phyloP scores from a whole-genome alignment of 2,888 invertebrate species.

The Tineola bisselliella region DNA sequence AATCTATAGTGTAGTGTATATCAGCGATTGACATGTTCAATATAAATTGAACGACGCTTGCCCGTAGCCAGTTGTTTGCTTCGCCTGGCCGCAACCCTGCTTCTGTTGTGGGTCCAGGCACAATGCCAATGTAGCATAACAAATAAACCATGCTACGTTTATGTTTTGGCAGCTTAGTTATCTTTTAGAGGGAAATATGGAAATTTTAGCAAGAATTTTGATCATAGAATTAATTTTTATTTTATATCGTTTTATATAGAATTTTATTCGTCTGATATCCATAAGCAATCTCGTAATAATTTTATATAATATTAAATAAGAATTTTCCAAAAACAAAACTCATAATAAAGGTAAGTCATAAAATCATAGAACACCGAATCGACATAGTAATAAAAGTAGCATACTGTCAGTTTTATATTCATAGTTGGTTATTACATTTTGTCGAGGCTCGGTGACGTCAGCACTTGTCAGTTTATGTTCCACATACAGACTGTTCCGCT shows the following conservation, averaged over 20 bases:
- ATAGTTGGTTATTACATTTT: neutral
- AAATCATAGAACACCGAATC: neutral
- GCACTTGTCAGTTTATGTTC: neutral
- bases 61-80: conserved; percentile 9
- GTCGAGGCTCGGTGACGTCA: neutral
- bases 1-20: neutral
- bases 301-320: too few relatives aligned
- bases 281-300: too few relatives aligned
- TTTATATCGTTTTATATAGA: too few relatives aligned
- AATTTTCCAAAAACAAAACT: neutral
- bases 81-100: neutral
- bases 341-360: neutral
- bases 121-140: neutral
- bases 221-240: neutral
- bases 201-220: neutral
- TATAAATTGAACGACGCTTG: conserved; percentile 3
- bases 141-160: conserved; percentile 9
- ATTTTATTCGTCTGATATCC: too few relatives aligned
- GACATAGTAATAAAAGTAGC: neutral
- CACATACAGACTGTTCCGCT: neutral
- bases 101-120: conserved; percentile 1
- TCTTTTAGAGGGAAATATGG: neutral
- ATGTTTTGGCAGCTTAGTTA: conserved; percentile 4
- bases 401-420: neutral
- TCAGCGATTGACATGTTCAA: conserved; percentile 3